A percentile compares a stretch with the other conserved stretches of the same genome.
phyloP scores from a whole-genome alignment of 2,888 invertebrate genomes.

The Thalpophila matura region DNA sequence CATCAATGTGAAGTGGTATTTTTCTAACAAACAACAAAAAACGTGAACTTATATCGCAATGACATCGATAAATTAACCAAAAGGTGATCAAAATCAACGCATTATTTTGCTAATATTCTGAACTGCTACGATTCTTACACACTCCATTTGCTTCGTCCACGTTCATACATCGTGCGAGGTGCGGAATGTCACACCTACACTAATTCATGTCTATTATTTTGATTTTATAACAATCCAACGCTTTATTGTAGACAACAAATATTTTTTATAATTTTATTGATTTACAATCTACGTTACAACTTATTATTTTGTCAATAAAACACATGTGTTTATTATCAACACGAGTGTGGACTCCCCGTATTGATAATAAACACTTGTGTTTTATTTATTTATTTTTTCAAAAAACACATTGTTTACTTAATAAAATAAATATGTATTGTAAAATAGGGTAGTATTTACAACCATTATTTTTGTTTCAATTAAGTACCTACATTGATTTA shows the following conservation, averaged over 20 bases:
- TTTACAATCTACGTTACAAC: not conserved
- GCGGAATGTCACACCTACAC: no score
- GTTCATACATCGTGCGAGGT: no score
- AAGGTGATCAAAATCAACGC: no score
- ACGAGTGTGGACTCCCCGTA: not conserved
- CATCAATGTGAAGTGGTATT: no score
- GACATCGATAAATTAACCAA: no score
- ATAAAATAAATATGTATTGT: slow-evolving; percentile 21
- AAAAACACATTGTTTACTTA: slow-evolving; percentile 1
- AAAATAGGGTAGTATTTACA: not conserved
- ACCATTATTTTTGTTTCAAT: not conserved
- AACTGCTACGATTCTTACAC: no score
- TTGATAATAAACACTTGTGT: no score
- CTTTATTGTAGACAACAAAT: not conserved
- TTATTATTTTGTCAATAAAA: not conserved
- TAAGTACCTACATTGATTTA: slow-evolving; percentile 10
- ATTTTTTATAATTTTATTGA: not conserved
- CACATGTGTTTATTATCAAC: not conserved
- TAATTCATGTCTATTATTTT: not conserved
- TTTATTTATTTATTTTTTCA: not conserved
- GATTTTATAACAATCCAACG: not conserved
- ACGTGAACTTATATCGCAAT: no score
- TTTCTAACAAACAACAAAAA: no score
- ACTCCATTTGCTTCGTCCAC: no score
- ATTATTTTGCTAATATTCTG: no score